These are phyloP conservation scores for Lagocephalus sceleratus DNA, from an alignment of 2,797 vertebrate genomes.

Conservation along the genomic window DNA sequence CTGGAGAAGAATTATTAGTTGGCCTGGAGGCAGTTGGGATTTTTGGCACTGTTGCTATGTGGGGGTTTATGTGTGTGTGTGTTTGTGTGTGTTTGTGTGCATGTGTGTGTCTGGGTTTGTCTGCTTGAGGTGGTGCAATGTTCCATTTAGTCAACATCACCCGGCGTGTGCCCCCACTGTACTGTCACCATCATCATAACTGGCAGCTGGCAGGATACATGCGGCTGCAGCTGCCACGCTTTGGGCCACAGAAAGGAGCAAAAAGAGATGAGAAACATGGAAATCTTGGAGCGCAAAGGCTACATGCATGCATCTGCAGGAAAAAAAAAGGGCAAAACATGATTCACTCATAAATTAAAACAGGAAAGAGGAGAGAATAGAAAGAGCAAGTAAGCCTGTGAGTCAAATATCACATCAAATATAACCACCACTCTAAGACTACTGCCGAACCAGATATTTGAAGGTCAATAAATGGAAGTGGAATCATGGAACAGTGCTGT, in stretches of 20 bases:
- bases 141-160: constrained; percentile 62
- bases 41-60: constrained; percentile 30
- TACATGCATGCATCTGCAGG: not conserved
- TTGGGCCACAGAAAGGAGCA: constrained; percentile 17
- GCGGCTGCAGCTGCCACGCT: constrained; percentile 46
- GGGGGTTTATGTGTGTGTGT: not conserved
- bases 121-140: constrained; percentile 54
- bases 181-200: constrained; percentile 49
- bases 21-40: constrained; percentile 43
- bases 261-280: constrained; percentile 14
- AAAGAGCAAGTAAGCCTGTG: constrained; percentile 7
- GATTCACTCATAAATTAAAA: constrained; percentile 11
- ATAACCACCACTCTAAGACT: constrained; percentile 25
- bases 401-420: constrained; percentile 48
- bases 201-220: constrained; percentile 55
- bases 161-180: constrained; percentile 46
- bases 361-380: not conserved
- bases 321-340: not conserved
- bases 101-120: constrained; percentile 16
- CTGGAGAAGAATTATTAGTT: constrained; percentile 46
- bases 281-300: constrained; percentile 6
- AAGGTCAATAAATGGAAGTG: constrained; percentile 62
- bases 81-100: constrained; percentile 8
- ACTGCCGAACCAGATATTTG: constrained; percentile 40
- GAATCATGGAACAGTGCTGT: constrained; percentile 48